A percentile compares a stretch with the other conserved stretches of the same genome.
Evolutionary conservation across 2,797 vertebrate genomes (phyloP).

Genomic region (Sardinella longiceps): DNA sequence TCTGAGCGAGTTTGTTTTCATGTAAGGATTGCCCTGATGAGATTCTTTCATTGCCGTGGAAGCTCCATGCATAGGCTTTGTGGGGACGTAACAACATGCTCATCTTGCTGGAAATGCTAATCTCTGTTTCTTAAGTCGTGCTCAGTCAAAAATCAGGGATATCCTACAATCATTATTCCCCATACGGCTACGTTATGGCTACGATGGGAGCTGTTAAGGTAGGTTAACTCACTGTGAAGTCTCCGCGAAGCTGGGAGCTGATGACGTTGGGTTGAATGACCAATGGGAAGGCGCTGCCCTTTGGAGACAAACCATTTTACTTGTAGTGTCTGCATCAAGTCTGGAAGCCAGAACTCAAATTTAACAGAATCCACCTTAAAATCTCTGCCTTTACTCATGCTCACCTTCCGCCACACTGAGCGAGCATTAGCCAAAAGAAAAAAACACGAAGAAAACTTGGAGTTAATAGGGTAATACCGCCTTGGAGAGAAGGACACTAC

Average conservation of each 20-base stretch:
- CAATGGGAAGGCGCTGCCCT: slow-evolving; percentile 98
- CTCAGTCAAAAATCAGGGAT: slow-evolving; percentile 65
- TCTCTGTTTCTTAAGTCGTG: slow-evolving; percentile 11
- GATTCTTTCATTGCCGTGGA: neutral
- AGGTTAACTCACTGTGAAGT: slow-evolving; percentile 86
- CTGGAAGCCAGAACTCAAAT: slow-evolving; percentile 91
- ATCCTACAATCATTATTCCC: slow-evolving; percentile 75
- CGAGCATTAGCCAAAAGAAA: slow-evolving; percentile 74
- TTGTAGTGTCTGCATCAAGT: slow-evolving; percentile 94
- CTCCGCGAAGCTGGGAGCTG: slow-evolving; percentile 82
- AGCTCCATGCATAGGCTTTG: neutral
- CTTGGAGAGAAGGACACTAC: slow-evolving; percentile 74
- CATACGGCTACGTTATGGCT: slow-evolving; percentile 71
- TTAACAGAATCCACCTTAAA: slow-evolving; percentile 96
- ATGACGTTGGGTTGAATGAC: slow-evolving; percentile 94
- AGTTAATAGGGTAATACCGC: slow-evolving; percentile 81
- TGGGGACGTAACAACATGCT: slow-evolving; percentile 12
- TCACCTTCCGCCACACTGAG: slow-evolving; percentile 76
- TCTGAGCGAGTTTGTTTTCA: slow-evolving; percentile 15
- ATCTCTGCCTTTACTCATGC: slow-evolving; percentile 87
- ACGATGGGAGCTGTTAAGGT: slow-evolving; percentile 78
- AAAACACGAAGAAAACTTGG: slow-evolving; percentile 73
- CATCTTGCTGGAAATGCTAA: slow-evolving; percentile 16
- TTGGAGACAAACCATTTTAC: slow-evolving; percentile 98
- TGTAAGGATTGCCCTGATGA: slow-evolving; percentile 11